phyloP scores from a whole-genome alignment of 2,113 vertebrate genomes.

The Istiophorus platypterus region DNA sequence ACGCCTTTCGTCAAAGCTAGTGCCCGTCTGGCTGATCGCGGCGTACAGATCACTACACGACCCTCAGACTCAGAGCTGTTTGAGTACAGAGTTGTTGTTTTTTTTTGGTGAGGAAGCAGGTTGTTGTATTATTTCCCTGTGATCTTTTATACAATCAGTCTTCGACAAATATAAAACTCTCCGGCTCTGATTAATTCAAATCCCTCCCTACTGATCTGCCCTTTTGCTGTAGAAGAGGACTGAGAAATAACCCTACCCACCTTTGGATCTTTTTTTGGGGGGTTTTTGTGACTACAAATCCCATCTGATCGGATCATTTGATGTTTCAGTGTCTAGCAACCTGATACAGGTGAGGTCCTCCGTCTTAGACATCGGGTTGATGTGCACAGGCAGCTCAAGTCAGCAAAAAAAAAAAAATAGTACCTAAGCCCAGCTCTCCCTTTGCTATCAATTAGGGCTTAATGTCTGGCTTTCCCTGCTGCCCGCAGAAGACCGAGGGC shows the following conservation, averaged over 20 bases:
- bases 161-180: constrained; percentile 3
- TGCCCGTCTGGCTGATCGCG: too few relatives aligned
- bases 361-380: constrained; percentile 40
- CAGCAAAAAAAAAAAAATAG: constrained; percentile 59
- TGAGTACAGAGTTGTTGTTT: constrained; percentile 29
- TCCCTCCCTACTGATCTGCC: background rate
- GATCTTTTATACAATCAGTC: background rate
- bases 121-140: constrained; percentile 19
- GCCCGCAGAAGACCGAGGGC: constrained; percentile 61
- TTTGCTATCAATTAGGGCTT: constrained; percentile 74
- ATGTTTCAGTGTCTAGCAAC: constrained; percentile 31
- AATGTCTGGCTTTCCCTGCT: constrained; percentile 63
- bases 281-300: constrained; percentile 48
- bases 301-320: constrained; percentile 28
- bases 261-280: constrained; percentile 11
- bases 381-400: constrained; percentile 59
- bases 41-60: background rate
- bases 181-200: constrained; percentile 17
- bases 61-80: background rate
- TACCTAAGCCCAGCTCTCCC: constrained; percentile 61
- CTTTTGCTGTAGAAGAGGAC: background rate
- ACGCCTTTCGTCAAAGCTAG: background rate
- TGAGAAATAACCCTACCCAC: constrained; percentile 10
- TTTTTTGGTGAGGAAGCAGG: constrained; percentile 1
- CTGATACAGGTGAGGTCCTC: constrained; percentile 45